Evolutionary conservation across 2,113 vertebrate species (phyloP).

Genomic region (Phyllostomus hastatus): DNA sequence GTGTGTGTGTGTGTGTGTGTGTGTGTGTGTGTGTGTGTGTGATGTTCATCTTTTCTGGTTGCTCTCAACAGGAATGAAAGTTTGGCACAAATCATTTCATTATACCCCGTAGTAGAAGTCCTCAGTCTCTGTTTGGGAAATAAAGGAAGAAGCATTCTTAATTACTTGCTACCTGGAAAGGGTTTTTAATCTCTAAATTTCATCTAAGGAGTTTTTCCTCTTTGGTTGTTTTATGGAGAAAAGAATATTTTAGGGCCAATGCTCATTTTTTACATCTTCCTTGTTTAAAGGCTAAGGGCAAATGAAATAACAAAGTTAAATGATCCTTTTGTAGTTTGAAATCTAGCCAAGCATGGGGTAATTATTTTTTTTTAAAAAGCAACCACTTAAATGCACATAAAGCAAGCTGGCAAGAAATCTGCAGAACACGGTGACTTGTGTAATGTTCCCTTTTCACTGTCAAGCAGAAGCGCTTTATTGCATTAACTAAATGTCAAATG

Average conservation of each 20-base stretch:
- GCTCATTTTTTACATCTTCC: constrained; percentile 29
- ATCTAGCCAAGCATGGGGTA: neutral
- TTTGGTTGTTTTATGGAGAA: constrained; percentile 1
- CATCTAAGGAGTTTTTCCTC: neutral
- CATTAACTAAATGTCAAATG: constrained; percentile 22
- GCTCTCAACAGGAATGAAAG: neutral
- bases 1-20: neutral
- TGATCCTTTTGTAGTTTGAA: constrained; percentile 16
- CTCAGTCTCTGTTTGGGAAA: neutral
- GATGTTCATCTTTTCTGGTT: neutral
- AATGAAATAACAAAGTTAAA: neutral
- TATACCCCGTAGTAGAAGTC: neutral
- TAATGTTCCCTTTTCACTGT: neutral
- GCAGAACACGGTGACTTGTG: neutral
- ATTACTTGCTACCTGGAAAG: constrained; percentile 16
- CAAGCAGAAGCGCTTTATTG: neutral
- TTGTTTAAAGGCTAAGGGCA: constrained; percentile 36
- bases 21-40: neutral
- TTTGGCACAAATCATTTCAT: neutral
- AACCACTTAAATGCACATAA: constrained; percentile 28
- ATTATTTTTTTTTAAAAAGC: constrained; percentile 12
- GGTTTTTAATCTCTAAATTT: neutral
- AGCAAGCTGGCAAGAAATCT: neutral
- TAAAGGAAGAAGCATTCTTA: neutral
- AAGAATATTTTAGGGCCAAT: constrained; percentile 17